Evolutionary conservation across 1,140 invertebrate genomes (phyloP).

Genomic region (Galendromus occidentalis): DNA sequence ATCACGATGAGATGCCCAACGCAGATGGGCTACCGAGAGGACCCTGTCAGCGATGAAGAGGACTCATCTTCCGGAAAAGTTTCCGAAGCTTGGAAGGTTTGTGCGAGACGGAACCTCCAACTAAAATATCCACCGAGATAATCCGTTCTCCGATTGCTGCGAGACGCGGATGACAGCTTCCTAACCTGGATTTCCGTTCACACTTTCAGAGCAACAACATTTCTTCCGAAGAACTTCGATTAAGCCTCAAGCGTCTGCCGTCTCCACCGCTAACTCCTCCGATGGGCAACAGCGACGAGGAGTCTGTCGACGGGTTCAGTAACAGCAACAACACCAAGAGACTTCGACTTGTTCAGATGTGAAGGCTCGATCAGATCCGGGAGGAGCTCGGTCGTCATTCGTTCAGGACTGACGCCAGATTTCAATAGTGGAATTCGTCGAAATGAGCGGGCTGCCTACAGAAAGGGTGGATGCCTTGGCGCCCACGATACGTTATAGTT

Average conservation of each 20-base stretch:
- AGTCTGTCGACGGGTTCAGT: background rate
- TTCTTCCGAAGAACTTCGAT: background rate
- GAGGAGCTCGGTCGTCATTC: too few relatives aligned
- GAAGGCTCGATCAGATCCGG: too few relatives aligned
- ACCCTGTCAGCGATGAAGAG: background rate
- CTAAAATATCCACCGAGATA: too few relatives aligned
- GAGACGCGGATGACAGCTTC: background rate
- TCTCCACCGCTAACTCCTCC: background rate
- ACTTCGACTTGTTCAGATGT: too few relatives aligned
- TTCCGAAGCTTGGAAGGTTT: background rate
- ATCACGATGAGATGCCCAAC: background rate
- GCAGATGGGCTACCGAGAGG: background rate
- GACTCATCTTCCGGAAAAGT: background rate
- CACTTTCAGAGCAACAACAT: conserved; percentile 1
- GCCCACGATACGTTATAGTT: too few relatives aligned
- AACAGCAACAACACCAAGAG: background rate
- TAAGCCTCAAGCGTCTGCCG: conserved; percentile 1
- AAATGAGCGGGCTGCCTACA: too few relatives aligned
- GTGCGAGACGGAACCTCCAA: background rate
- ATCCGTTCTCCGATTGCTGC: background rate
- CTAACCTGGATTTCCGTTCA: background rate
- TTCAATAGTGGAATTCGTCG: too few relatives aligned
- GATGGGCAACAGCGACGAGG: background rate
- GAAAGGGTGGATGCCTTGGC: too few relatives aligned
- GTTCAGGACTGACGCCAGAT: too few relatives aligned